Conservation (phyloP, 2,797 vertebrate genomes). For the Muscicapa striata region DNA sequence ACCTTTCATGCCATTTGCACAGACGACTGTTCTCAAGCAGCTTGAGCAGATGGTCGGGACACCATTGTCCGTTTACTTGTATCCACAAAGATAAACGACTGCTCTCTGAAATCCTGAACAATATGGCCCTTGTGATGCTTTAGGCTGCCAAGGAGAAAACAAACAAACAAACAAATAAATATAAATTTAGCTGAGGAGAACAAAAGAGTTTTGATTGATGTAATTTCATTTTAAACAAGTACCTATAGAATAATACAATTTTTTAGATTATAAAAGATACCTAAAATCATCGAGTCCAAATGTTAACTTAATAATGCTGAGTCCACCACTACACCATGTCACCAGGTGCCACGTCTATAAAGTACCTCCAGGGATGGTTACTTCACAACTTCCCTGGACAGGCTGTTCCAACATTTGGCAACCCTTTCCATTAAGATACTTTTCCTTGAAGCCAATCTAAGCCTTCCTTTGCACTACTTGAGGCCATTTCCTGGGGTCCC, state of each 20-base stretch:
- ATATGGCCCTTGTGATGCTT: conserved; percentile 18
- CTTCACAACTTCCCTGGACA: not conserved
- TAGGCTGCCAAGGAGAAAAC: conserved; percentile 19
- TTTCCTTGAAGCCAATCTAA: not conserved
- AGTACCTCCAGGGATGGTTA: not conserved
- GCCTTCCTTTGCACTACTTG: not conserved
- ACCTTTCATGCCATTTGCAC: conserved; percentile 61
- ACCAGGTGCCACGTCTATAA: not conserved
- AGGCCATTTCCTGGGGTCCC: not conserved
- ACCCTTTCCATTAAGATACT: not conserved
- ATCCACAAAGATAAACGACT: conserved; percentile 43
- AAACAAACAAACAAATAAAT: not conserved
- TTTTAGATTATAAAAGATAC: not conserved
- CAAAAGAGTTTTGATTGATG: not conserved
- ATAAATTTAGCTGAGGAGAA: not conserved
- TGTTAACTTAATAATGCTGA: not conserved
- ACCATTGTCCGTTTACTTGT: conserved; percentile 40
- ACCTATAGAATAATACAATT: not conserved
- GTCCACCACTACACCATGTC: not conserved
- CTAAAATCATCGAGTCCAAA: not conserved
- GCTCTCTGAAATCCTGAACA: conserved; percentile 35
- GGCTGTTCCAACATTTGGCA: not conserved
- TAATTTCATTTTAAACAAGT: not conserved
- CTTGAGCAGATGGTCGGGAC: conserved; percentile 26
- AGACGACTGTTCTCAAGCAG: conserved; percentile 47